These are phyloP conservation scores for Hedya salicella DNA, from an alignment of 2,888 invertebrate species.

Conservation along the genomic window DNA sequence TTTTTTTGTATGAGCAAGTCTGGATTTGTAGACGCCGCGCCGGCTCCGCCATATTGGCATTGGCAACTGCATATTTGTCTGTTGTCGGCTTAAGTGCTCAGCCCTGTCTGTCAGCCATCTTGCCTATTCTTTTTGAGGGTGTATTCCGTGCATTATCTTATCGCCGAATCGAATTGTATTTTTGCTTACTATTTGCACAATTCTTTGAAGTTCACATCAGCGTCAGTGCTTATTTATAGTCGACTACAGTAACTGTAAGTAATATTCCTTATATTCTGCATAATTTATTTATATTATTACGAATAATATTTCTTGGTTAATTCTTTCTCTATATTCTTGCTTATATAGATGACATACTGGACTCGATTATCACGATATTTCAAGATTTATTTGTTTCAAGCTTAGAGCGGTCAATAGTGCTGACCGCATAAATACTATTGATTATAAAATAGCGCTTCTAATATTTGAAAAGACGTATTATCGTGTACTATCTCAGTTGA, in stretches of 20 bases:
- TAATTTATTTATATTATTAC: no score
- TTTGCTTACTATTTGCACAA: background rate
- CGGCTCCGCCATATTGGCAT: conserved; percentile 21
- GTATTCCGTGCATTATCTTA: no score
- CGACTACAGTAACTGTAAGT: background rate
- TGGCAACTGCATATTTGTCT: background rate
- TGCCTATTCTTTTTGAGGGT: conserved; percentile 8
- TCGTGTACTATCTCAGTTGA: conserved; percentile 13
- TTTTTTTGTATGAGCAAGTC: background rate
- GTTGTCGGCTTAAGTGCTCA: no score
- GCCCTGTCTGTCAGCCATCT: no score
- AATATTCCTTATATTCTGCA: no score
- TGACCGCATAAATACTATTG: no score
- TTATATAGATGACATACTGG: no score
- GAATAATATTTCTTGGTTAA: background rate
- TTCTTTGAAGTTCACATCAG: background rate
- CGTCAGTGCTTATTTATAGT: background rate
- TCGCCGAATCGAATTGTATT: conserved; percentile 4
- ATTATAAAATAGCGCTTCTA: background rate
- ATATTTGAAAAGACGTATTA: background rate
- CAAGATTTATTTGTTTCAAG: no score
- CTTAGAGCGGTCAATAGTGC: no score
- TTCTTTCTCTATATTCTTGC: no score
- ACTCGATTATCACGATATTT: no score
- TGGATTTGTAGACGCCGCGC: conserved; percentile 15